A percentile compares a stretch with the other conserved stretches of the same genome.
Conservation (phyloP, 2,797 vertebrate species). For the Malacoraja senta region DNA sequence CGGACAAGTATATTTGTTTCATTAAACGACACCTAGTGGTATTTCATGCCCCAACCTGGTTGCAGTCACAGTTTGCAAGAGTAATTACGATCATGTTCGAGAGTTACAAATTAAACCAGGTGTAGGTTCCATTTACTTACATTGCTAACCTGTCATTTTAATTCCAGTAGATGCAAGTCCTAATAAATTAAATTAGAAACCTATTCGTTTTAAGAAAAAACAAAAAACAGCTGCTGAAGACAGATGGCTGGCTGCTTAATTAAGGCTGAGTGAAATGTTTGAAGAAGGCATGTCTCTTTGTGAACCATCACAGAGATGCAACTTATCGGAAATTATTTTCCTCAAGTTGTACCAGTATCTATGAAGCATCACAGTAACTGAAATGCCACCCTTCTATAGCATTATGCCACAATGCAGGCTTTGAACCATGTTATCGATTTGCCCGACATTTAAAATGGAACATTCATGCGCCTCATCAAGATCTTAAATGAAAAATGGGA, state of each 20-base stretch:
- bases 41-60: neutral
- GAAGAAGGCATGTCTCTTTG: neutral
- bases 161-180: neutral
- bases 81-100: slow-evolving; percentile 3
- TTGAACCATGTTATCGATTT: neutral
- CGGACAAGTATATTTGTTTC: neutral
- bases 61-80: slow-evolving; percentile 1
- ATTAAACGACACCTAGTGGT: neutral
- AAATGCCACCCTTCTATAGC: neutral
- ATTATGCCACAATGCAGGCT: neutral
- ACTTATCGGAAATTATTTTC: neutral
- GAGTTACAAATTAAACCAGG: slow-evolving; percentile 33
- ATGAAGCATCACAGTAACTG: neutral
- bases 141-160: slow-evolving; percentile 22
- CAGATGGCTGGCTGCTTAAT: slow-evolving; percentile 23
- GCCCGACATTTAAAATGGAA: neutral
- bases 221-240: slow-evolving; percentile 25
- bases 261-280: slow-evolving; percentile 12
- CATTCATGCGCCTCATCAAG: neutral
- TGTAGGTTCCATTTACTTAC: slow-evolving; percentile 9
- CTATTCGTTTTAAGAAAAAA: slow-evolving; percentile 26
- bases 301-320: neutral
- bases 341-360: neutral
- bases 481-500: neutral
- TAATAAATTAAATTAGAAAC: slow-evolving; percentile 37